These are phyloP conservation scores for Eupithecia dodoneata DNA, from an alignment of 2,888 invertebrate genomes.

Conservation along the genomic window DNA sequence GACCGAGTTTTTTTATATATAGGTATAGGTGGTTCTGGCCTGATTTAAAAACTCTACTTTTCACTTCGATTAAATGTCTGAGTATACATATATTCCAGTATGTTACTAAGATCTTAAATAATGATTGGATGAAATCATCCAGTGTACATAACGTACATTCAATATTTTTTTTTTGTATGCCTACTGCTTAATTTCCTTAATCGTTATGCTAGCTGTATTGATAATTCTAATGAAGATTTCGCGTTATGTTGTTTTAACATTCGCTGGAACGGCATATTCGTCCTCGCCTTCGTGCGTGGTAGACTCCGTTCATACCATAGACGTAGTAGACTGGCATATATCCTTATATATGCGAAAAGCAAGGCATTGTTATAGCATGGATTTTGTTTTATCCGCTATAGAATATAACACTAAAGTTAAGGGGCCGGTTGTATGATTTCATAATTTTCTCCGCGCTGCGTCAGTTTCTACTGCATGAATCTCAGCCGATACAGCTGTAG, in stretches of 20 bases:
- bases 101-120: conserved; percentile 23
- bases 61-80: too few species aligned
- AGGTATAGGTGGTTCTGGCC: too few species aligned
- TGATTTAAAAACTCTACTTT: too few species aligned
- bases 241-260: not conserved
- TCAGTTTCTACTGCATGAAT: conserved; percentile 68
- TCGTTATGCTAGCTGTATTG: not conserved
- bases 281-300: not conserved
- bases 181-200: conserved; percentile 4
- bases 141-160: conserved; percentile 35
- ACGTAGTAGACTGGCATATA: not conserved
- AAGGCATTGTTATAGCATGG: not conserved
- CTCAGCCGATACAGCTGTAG: conserved; percentile 67
- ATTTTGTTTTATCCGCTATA: not conserved
- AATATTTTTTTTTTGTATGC: conserved; percentile 32
- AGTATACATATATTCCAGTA: too few species aligned
- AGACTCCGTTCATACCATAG: too few species aligned
- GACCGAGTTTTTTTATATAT: too few species aligned
- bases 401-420: conserved; percentile 30
- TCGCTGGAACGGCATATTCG: not conserved
- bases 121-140: conserved; percentile 43
- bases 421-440: conserved; percentile 59
- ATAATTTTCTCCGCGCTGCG: conserved; percentile 69
- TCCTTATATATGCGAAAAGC: not conserved
- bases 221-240: not conserved